Evolutionary conservation across 2,113 vertebrate genomes (phyloP).

Genomic region (Hemichromis elongatus): DNA sequence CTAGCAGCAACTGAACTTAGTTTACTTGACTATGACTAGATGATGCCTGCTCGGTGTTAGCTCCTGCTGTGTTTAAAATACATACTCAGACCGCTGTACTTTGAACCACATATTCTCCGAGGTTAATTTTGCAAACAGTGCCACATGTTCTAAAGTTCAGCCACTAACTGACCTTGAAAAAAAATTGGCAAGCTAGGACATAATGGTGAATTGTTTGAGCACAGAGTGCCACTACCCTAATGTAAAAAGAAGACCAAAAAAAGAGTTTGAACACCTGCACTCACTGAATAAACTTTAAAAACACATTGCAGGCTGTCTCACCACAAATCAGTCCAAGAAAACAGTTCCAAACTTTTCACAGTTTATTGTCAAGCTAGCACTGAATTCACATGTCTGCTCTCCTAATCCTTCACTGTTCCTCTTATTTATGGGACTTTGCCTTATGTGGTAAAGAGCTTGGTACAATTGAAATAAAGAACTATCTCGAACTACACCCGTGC

Average conservation of each 20-base stretch:
- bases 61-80: neutral
- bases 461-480: neutral
- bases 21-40: neutral
- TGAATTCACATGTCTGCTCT: neutral
- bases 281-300: neutral
- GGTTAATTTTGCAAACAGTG: neutral
- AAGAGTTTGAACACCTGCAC: neutral
- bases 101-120: neutral
- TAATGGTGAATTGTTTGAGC: neutral
- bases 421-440: neutral
- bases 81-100: neutral
- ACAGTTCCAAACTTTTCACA: neutral
- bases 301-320: neutral
- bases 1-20: neutral
- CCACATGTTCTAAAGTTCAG: neutral
- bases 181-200: neutral
- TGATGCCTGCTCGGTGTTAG: slow-evolving; percentile 6
- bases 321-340: slow-evolving; percentile 8
- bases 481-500: neutral
- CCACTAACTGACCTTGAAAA: neutral
- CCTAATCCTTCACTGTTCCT: neutral
- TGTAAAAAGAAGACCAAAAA: neutral
- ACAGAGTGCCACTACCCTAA: neutral
- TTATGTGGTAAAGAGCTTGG: neutral
- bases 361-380: neutral